Evolutionary conservation across 1,140 invertebrate species (phyloP), one percentile per base, ranked within the genome.

Genomic region (Plodia interpunctella): DNA sequence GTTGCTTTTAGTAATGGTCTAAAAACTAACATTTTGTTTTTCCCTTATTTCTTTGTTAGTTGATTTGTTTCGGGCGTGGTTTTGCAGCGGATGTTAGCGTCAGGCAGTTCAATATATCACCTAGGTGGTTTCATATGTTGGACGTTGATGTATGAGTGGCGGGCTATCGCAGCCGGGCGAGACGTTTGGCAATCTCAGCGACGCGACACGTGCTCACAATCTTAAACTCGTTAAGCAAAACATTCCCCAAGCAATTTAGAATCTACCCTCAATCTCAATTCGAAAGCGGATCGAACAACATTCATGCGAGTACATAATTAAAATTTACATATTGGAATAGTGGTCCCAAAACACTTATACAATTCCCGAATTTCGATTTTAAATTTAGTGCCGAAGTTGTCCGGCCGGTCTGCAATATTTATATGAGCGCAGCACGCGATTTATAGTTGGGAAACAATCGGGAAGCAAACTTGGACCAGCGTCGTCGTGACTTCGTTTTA

Each of bases 401-500:
- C 28, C 67, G 8, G 66, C 53, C 35, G 54, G 75, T 74, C 66
- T 66, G 65, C 77, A 76, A 83, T 86, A 86, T 84, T 83, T 85
- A 83, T 84, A 84, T 83, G 80, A 75, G 78, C 72, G 68, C 63
- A 62, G 72, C 60, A 61, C 73, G 72, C 79, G 81, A 88, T 86
- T 87, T 84, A 84, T 86, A 83, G 81, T 84, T 75, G 60, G 74
- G 72, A 78, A 83, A 87, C 82, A 87, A 87, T 87, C 73, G 78
- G 21, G 63, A 65, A n/a, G n/a, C n/a, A n/a, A 85, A 88, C 70
- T 87, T 83, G 74, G 79, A 79, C 82, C 75, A 66, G 74, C 76
- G 68, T 67, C 76, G 78, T 73, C 75, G 73, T 80, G 82, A 85
- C 82, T 85, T 83, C 81, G 77, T 88, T 88, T 86, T 88, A 88